Evolutionary conservation across 2,797 vertebrate genomes (phyloP).

Genomic region (Lepus townsendii): DNA sequence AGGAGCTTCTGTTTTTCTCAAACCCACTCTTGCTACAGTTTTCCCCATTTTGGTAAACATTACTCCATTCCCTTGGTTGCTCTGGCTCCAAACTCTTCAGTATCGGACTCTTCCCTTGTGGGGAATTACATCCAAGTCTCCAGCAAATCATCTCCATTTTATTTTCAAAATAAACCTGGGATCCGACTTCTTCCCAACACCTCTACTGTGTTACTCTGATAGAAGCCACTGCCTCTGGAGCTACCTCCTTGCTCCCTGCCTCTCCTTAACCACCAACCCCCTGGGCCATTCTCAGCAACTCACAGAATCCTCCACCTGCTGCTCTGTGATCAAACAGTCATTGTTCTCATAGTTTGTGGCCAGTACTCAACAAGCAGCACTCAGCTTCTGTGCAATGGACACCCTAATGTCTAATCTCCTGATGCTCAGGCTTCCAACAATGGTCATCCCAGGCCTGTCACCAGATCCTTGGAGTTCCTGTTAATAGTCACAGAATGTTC

Average conservation of each 20-base stretch:
- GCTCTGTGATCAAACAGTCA: not conserved
- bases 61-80: not conserved
- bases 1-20: not conserved
- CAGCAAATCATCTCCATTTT: constrained; percentile 2
- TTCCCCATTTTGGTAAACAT: not conserved
- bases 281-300: not conserved
- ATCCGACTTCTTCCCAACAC: not conserved
- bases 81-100: not conserved
- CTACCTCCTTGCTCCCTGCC: not conserved
- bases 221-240: not conserved
- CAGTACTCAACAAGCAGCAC: not conserved
- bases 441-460: not conserved
- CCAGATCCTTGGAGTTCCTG: not conserved
- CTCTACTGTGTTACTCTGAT: not conserved
- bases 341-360: constrained; percentile 2
- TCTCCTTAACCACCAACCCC: not conserved
- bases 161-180: constrained; percentile 34
- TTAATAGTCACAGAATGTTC: constrained; percentile 15
- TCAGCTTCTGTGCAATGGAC: not conserved
- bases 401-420: not conserved
- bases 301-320: not conserved
- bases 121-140: not conserved
- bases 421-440: constrained; percentile 9
- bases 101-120: not conserved
- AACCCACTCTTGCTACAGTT: not conserved